Conservation (phyloP, 1,140 invertebrate genomes). For the Steinernema feltiae region DNA sequence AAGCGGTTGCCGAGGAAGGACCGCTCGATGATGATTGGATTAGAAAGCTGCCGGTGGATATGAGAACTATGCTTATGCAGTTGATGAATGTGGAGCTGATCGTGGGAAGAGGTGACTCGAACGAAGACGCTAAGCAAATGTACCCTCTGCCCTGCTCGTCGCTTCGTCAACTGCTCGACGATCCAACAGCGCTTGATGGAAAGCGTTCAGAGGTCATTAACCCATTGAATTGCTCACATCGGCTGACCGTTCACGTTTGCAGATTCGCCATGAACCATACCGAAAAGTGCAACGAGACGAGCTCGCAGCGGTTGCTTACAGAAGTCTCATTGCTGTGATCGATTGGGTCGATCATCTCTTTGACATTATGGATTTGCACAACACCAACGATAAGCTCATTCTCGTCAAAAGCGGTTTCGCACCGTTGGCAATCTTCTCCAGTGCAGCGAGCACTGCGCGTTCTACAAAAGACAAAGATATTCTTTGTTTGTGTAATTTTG, state of each 20-base stretch:
- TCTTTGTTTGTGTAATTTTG: constrained; percentile 37
- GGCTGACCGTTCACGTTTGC: too few relatives aligned
- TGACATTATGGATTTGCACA: constrained; percentile 53
- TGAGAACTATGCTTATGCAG: constrained; percentile 56
- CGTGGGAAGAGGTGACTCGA: constrained; percentile 42
- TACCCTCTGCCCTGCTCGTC: constrained; percentile 48
- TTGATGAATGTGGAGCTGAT: constrained; percentile 55
- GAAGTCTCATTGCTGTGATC: constrained; percentile 51
- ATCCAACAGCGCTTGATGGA: constrained; percentile 52
- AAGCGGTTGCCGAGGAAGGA: constrained; percentile 40
- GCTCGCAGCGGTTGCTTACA: constrained; percentile 47
- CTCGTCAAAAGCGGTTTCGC: constrained; percentile 52
- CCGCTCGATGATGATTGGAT: constrained; percentile 49
- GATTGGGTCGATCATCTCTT: constrained; percentile 57
- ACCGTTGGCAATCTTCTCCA: constrained; percentile 40
- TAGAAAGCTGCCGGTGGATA: constrained; percentile 53
- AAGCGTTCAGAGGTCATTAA: constrained; percentile 49
- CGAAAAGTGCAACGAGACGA: constrained; percentile 46
- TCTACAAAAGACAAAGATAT: constrained; percentile 28
- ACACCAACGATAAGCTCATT: constrained; percentile 48
- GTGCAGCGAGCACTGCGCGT: constrained; percentile 26
- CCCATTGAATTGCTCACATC: constrained; percentile 2
- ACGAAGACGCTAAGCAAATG: constrained; percentile 35
- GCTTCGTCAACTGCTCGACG: constrained; percentile 47
- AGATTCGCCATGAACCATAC: constrained; percentile 56